Conservation (phyloP, 1,140 invertebrate genomes). For the Eulimnadia texana region DNA sequence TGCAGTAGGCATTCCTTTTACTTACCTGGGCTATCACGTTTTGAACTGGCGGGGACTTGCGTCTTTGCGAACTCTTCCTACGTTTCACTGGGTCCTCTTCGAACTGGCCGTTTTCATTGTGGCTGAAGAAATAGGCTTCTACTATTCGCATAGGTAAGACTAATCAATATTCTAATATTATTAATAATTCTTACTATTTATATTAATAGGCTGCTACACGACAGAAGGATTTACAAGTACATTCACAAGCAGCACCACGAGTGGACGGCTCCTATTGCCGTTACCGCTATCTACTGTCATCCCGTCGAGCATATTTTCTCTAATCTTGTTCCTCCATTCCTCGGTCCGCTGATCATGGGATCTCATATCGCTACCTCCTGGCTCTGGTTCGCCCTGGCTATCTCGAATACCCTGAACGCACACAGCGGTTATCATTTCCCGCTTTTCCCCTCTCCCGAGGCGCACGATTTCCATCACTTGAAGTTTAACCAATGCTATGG, state of each 20-base stretch:
- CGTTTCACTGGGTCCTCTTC: constrained; percentile 65
- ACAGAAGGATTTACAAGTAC: constrained; percentile 56
- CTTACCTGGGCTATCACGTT: constrained; percentile 42
- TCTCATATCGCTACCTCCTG: constrained; percentile 68
- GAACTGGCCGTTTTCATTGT: constrained; percentile 62
- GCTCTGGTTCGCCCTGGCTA: constrained; percentile 66
- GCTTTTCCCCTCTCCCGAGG: constrained; percentile 75
- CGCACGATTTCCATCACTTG: constrained; percentile 79
- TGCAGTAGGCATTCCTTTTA: constrained; percentile 49
- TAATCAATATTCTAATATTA: not conserved
- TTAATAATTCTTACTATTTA: not conserved
- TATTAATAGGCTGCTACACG: constrained; percentile 51
- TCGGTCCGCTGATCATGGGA: constrained; percentile 64
- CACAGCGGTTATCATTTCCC: constrained; percentile 83
- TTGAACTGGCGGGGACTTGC: constrained; percentile 53
- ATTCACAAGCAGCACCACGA: constrained; percentile 78
- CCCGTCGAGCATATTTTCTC: constrained; percentile 73
- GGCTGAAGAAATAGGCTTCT: constrained; percentile 70
- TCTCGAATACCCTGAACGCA: constrained; percentile 64
- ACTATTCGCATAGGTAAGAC: constrained; percentile 64
- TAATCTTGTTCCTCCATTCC: constrained; percentile 60
- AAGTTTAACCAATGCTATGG: constrained; percentile 70
- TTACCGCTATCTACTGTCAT: constrained; percentile 73
- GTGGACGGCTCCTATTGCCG: constrained; percentile 69
- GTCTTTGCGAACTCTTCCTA: constrained; percentile 51